Base-by-base conservation (phyloP, 1,140 invertebrate genomes). In the Diprion similis region DNA sequence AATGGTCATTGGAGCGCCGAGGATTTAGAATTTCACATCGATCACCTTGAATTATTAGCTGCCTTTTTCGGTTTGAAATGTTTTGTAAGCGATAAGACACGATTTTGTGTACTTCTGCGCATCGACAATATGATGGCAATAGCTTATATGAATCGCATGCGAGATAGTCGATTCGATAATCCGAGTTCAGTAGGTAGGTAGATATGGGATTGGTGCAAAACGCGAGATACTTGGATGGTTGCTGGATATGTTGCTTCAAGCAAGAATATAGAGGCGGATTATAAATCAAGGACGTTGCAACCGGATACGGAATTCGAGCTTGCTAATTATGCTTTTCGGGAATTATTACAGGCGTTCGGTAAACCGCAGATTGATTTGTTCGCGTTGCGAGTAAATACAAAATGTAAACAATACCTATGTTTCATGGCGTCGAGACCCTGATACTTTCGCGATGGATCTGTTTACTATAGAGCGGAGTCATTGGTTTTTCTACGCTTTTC, bases 391-490 rank as follows among this genome's bases (percentile, higher is more conserved):
- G 24, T 68, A n/a, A 83, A 83, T 68, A 46, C 47, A 1, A 83
- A 82, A 78, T 79, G 78, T 71, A 51, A 71, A 18, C 9, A 17
- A 19, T n/a, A n/a, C n/a, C n/a, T 82, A 77, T 75, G 66, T 81
- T 18, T 80, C 78, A 10, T 82, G 80, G 80, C 19, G 67, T 11
- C 64, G 48, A 46, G 81, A 83, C 64, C 81, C 80, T 13, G 78
- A 75, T 15, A 17, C 75, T 8, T 59, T 71, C n/a, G 66, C 66
- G 1, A 72, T 81, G 46, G 80, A 83, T 74, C 79, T 79, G 1
- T 82, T 82, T 73, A 82, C 79, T 11, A 71, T 83, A 8, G 48
- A 68, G 48, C 82, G 81, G 78, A 77, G 45, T 9, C 18, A 48
- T 19, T 71, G 74, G 71, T 71, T 70, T 80, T n/a, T n/a, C n/a